Base-by-base conservation (phyloP, 2,113 vertebrate species). In the Psilopsiagon aymara region DNA sequence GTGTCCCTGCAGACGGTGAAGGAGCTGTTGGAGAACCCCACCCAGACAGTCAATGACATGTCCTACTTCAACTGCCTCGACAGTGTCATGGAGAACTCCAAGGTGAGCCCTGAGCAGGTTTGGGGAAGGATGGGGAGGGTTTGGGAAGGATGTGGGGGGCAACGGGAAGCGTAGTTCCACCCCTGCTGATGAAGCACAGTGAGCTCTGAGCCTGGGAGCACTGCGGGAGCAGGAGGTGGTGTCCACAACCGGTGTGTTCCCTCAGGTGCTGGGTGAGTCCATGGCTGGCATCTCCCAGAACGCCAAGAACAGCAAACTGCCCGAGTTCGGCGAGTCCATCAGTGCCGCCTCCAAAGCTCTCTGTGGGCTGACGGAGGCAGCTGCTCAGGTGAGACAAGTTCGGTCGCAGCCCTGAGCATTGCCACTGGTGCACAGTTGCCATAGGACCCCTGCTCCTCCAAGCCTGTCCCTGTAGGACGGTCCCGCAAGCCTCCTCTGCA, bases 51-150 rank as follows among this genome's bases (percentile, higher is more conserved):
- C 77, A 99, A 97, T 8, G 99, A 99, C 51, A 97, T 99, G 97
- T 99, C 99, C 35, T 99, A 99, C 97, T 99, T 99, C 59, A 99
- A 98, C 97, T 99, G 99, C 96, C 98, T 99, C n/a, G 99, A 99
- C 97, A 99, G 99, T 0, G 99, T 99, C 47, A 99, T 99, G 99
- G 99, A 99, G 97, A 99, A 99, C 97, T 99, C 99, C 17, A 99
- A 99, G 99, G 99, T 99, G 89, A 86, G 92, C 28, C 23, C 53
- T 76, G 51, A 47, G 41, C 28, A 52, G 6, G 6, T 79, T 11
- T 55, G 21, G 7, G 18, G 14, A 41, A 63, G 16, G 53, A 33
- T 3, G 5, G 6, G 11, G 17, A 39, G 7, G 6, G 17, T 76
- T 59, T 78, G 47, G 8, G 20, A 73, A 57, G 31, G 11, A 29